Evolutionary conservation across 2,113 vertebrate species (phyloP).

Genomic region (Hucho hucho): DNA sequence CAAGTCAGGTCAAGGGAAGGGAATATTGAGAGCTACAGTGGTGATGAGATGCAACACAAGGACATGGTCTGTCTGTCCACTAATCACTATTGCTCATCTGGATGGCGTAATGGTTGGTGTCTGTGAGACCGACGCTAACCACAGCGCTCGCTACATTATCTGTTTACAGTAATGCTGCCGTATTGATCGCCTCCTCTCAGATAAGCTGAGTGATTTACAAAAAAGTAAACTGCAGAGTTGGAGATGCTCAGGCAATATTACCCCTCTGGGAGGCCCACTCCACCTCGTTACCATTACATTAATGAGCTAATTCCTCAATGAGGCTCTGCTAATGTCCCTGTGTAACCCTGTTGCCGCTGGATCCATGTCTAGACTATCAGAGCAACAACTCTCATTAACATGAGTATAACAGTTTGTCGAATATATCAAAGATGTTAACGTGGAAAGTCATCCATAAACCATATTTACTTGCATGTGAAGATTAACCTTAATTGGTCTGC

Average conservation of each 20-base stretch:
- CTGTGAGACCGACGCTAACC: constrained; percentile 48
- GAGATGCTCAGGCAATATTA: constrained; percentile 70
- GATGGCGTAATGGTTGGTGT: constrained; percentile 68
- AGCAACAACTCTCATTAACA: constrained; percentile 46
- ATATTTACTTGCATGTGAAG: not conserved
- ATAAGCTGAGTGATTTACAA: constrained; percentile 78
- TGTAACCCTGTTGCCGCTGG: constrained; percentile 66
- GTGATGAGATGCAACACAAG: constrained; percentile 56
- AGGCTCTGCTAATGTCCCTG: constrained; percentile 72
- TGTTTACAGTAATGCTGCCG: constrained; percentile 74
- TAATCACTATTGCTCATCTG: constrained; percentile 72
- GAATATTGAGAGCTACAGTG: constrained; percentile 15
- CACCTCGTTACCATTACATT: constrained; percentile 81
- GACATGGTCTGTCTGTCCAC: constrained; percentile 46
- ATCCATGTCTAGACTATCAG: constrained; percentile 54
- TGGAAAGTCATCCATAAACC: constrained; percentile 7
- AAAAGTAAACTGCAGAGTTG: constrained; percentile 61
- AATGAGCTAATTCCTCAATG: constrained; percentile 76
- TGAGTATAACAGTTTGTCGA: constrained; percentile 9
- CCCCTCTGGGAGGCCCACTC: constrained; percentile 72
- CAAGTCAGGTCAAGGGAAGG: constrained; percentile 26
- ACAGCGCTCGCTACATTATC: constrained; percentile 70
- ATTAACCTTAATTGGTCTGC: not conserved
- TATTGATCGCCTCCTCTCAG: constrained; percentile 76
- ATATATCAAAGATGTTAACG: constrained; percentile 20